Evolutionary conservation across 2,888 invertebrate genomes (phyloP), one percentile per base, ranked within the genome.

Genomic region (Macrosoma leucophasiata): DNA sequence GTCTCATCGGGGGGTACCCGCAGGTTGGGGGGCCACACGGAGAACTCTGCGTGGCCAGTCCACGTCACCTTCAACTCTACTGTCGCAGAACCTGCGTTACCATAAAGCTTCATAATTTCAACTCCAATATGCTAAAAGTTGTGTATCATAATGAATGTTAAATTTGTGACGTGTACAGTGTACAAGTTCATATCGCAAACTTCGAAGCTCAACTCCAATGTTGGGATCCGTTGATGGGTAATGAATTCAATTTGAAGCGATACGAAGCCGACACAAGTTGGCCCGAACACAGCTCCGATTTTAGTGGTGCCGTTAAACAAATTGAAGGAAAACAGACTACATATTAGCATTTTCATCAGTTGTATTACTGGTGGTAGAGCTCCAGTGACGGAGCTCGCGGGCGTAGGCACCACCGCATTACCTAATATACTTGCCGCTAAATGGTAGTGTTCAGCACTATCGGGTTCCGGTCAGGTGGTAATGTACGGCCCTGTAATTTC

Each of bases 11-110:
- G 67, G 1, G 42, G 27, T 18, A 78, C 39, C 2, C 37, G 27
- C 12, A 75, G 23, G 3, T n/a, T 34, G 1, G 32, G 43, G 18
- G 78, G 78, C 53, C 59, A 59, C 19, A 71, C 32, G 8, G 40
- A 28, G 38, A 70, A 69, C 29, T 59, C 59, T 0, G 39, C 38
- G 9, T 49, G 50, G 1, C 73, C 75, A 1, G 24, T 25, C 60
- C 65, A 67, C 33, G 42, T 33, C 18, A 54, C 34, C 19, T 25
- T 36, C 33, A 73, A 19, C 2, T 61, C 52, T 11, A 77, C 17
- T 0, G 56, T 58, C 13, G 39, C 50, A 0, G 50, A 48, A 2
- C 46, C 75, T 72, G 41, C 8, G 28, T 15, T 12, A 20, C 9
- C 3, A 13, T 22, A 12, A 24, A 14, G 11, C 13, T 19, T 9